Evolutionary conservation across 37 sponge, comb jelly and placozoan species (phyloP), one percentile per base, ranked within the genome.

Genomic region (Spongia lamella): DNA sequence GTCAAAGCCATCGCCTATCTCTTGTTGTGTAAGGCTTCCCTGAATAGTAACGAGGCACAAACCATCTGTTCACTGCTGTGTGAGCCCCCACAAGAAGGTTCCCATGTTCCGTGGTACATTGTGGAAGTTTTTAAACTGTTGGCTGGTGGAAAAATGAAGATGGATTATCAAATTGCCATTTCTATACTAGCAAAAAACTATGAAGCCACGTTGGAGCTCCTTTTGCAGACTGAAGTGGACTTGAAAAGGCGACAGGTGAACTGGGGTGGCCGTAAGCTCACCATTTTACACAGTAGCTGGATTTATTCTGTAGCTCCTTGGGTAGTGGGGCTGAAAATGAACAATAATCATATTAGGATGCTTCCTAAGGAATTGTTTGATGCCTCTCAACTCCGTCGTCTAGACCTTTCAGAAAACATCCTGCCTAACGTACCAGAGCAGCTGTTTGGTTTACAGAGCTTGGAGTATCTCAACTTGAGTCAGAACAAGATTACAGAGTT

Each of bases 281-380:
- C 82, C 9, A 30, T 75, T 4, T 70, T 90, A 26, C 91, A 90
- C 33, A 47, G 66, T 13, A 73, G 83, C 38, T 90, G 91, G 91
- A 69, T 90, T 52, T 82, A 86, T 61, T 82, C 91, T 39, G 82
- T 90, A 19, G 78, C 91, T 25, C 91, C 91, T 0, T 90, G 91
- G 91, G 91, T 90, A 3, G 83, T 90, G 7, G 75, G 52, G 38
- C 83, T 90, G 38, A 85, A 86, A 63, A 68, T 86, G 14, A 79
- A 63, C 62, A 82, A 86, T 50, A 90, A 90, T 47, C 78, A 86
- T 34, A 68, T 90, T 20, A 55, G 56, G 32, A 79, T 67, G n/a
- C 60, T 85, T 2, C 91, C 91, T 1, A 24, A 7, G 11, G 83
- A 85, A 37, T 53, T 90, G 25, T 81, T 78, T 60, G 35, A 56